phyloP scores from a whole-genome alignment of 2,797 vertebrate genomes.

The Alcedo atthis region DNA sequence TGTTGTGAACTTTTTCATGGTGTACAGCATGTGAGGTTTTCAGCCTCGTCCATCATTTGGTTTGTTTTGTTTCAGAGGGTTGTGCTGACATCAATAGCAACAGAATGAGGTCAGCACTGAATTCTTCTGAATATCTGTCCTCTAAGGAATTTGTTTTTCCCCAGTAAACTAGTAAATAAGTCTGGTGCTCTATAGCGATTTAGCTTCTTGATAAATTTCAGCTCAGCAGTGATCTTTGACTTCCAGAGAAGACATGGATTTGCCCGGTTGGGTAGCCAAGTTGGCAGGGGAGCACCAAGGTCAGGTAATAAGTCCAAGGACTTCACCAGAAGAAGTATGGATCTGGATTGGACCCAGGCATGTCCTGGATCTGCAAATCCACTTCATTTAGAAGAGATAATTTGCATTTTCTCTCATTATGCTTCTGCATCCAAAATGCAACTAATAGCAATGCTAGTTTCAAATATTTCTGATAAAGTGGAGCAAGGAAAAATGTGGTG shows the following conservation, averaged over 20 bases:
- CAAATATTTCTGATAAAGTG: background rate
- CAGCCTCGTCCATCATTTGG: constrained; percentile 26
- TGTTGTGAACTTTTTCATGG: background rate
- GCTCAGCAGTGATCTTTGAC: background rate
- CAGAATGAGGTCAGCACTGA: constrained; percentile 47
- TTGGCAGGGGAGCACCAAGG: background rate
- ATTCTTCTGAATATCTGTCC: constrained; percentile 39
- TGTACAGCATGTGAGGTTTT: constrained; percentile 31
- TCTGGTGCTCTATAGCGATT: background rate
- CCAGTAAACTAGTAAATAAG: constrained; percentile 33
- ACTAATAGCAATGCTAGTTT: background rate
- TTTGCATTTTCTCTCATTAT: background rate
- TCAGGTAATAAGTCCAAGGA: background rate
- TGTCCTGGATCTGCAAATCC: background rate
- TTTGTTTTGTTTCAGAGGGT: constrained; percentile 31
- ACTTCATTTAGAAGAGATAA: background rate
- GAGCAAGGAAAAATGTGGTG: background rate
- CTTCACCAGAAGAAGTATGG: background rate
- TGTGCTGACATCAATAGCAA: constrained; percentile 38
- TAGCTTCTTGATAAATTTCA: background rate
- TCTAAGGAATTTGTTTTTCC: constrained; percentile 31
- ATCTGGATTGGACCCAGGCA: background rate
- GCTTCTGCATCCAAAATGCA: background rate
- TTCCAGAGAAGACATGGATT: background rate
- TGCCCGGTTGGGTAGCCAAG: background rate